These are phyloP conservation scores for Ichneumon xanthorius DNA, from an alignment of 2,888 invertebrate species.

Conservation along the genomic window DNA sequence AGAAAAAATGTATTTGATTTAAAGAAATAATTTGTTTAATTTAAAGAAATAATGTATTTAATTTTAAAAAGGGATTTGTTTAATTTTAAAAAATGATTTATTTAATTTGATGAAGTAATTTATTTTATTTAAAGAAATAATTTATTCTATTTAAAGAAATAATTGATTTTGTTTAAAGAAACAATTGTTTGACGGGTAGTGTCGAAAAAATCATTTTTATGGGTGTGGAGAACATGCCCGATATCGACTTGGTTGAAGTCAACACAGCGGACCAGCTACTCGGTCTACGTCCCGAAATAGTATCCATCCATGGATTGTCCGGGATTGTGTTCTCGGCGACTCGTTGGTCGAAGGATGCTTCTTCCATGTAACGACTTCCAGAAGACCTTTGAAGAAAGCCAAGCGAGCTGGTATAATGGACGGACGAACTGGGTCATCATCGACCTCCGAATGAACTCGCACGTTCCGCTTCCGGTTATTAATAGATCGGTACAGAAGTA, in stretches of 20 bases:
- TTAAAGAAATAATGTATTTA: too few relatives aligned
- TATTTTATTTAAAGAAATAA: too few relatives aligned
- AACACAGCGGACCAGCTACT: constrained; percentile 14
- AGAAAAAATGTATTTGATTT: too few relatives aligned
- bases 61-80: too few relatives aligned
- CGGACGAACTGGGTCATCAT: constrained; percentile 34
- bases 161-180: too few relatives aligned
- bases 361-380: constrained; percentile 9
- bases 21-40: too few relatives aligned
- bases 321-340: constrained; percentile 1
- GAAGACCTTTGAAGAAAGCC: background rate
- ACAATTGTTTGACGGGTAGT: too few relatives aligned
- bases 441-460: constrained; percentile 38
- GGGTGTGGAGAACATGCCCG: constrained; percentile 6
- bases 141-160: too few relatives aligned
- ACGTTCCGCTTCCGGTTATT: constrained; percentile 25
- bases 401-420: background rate
- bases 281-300: constrained; percentile 30
- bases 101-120: too few relatives aligned
- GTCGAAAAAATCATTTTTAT: too few relatives aligned
- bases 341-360: background rate
- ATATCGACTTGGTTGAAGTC: constrained; percentile 43
- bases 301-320: background rate
- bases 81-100: too few relatives aligned
- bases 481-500: constrained; percentile 6